Percentiles rank a stretch among this genome's conserved stretches.
Evolutionary conservation across 2,888 invertebrate genomes (phyloP).

Genomic region (Brachyptera putata): DNA sequence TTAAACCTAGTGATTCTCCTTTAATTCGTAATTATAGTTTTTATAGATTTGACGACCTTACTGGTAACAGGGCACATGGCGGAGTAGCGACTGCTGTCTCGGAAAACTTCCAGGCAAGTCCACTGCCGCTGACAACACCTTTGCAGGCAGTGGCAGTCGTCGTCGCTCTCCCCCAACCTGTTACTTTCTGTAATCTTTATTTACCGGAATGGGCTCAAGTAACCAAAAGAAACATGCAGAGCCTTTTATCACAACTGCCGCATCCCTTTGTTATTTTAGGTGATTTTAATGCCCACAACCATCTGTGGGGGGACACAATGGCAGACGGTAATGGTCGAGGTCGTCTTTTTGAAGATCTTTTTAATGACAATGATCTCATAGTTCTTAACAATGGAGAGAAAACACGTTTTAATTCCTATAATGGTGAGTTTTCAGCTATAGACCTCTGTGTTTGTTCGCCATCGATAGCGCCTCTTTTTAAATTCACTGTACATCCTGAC

Average conservation of each 20-base stretch:
- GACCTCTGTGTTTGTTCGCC: neutral
- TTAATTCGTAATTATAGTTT: neutral
- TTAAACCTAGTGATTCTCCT: neutral
- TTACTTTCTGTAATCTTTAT: slow-evolving; percentile 1
- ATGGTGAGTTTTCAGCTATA: too few species aligned
- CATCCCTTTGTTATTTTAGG: neutral
- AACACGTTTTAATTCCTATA: neutral
- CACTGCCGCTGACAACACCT: neutral
- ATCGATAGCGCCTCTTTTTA: neutral
- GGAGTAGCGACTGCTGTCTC: neutral
- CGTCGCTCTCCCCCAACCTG: neutral
- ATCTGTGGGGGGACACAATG: slow-evolving; percentile 1
- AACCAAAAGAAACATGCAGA: neutral
- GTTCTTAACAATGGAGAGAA: neutral
- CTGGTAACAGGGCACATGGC: neutral
- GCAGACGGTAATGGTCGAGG: slow-evolving; percentile 7
- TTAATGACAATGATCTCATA: neutral
- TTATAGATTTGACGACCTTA: neutral
- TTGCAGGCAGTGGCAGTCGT: neutral
- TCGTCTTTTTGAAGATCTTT: slow-evolving; percentile 2
- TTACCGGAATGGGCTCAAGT: neutral
- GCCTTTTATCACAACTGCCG: neutral
- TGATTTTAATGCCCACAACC: slow-evolving; percentile 13
- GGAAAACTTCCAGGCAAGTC: neutral
- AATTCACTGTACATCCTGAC: neutral